Percentiles rank a stretch among this genome's conserved stretches.
These are phyloP conservation scores for Halichoeres trimaculatus DNA, from an alignment of 2,113 vertebrate species.

Conservation along the genomic window DNA sequence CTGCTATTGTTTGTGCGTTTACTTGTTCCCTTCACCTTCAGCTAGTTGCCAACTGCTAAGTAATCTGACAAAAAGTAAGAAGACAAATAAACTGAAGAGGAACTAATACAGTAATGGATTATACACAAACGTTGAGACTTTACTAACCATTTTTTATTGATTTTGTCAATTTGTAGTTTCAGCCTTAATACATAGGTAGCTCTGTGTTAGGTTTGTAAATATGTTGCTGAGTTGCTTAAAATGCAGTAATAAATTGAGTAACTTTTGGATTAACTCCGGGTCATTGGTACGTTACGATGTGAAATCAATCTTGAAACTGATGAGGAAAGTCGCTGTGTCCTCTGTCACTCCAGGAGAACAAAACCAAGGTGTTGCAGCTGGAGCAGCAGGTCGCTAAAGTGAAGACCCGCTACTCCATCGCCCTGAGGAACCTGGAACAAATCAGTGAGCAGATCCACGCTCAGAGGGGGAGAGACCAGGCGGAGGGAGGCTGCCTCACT, in stretches of 20 bases:
- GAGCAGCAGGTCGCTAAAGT: conserved; percentile 89
- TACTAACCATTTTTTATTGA: too few relatives aligned
- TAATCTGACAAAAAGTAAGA: too few relatives aligned
- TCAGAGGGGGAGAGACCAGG: conserved; percentile 77
- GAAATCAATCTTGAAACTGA: conserved; percentile 40
- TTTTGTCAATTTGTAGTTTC: too few relatives aligned
- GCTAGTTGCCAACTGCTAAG: too few relatives aligned
- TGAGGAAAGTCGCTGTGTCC: conserved; percentile 24
- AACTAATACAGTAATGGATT: too few relatives aligned
- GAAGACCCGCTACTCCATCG: conserved; percentile 90
- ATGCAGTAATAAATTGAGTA: background rate
- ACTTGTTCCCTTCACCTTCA: too few relatives aligned
- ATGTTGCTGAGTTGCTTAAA: conserved; percentile 20
- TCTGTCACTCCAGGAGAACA: conserved; percentile 87
- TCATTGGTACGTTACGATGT: conserved; percentile 16
- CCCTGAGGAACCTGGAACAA: conserved; percentile 90
- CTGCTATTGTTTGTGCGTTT: too few relatives aligned
- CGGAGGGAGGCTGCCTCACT: conserved; percentile 43
- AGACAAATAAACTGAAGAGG: too few relatives aligned
- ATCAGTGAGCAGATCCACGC: conserved; percentile 97
- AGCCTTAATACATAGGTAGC: too few relatives aligned
- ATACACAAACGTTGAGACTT: too few relatives aligned
- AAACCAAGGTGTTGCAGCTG: conserved; percentile 88
- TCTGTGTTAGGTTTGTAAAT: background rate
- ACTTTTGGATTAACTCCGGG: conserved; percentile 31